Base-by-base conservation (phyloP, 1,140 invertebrate genomes). In the Paracyclopina nana region DNA sequence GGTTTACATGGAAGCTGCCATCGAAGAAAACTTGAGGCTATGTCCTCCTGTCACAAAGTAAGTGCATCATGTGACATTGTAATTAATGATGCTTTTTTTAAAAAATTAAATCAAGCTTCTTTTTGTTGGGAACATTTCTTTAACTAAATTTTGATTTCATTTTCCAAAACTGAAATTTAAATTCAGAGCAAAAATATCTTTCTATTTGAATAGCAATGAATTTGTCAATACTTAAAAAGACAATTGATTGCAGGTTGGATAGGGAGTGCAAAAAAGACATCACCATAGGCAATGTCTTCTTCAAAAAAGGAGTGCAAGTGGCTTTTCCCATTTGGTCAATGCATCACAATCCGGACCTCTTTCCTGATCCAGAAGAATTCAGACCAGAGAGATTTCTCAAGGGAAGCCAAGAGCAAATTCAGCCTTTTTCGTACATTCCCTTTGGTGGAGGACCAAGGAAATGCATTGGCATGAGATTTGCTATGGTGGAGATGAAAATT, bases 381-480 rank as follows among this genome's bases (percentile, higher is more conserved):
- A 72, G 92, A 67, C 88, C 90, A 0, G 86, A 94, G 54, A 79
- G 88, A 61, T 95, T 94, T 69, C 66, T 86, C 40, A 78, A 80
- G 0, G 86, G 91, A 62, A 77, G 75, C 16, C 25, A 31, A 5
- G 18, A 29, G 24, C 24, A 54, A 20, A 25, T 58, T 9, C 51
- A 52, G 74, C 74, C 43, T 72, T 77, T 45, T 74, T 75, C 60
- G 68, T 85, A 60, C 78, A 55, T 66, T 4, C 65, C 66, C n/a
- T 67, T 67, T 54, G 64, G 64, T n/a, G 64, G 63, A 79, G 82
- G 82, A 38, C 78, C 79, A 0, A 72, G 82, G 54, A 81, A 79
- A 63, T 84, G 80, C 59, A 79, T 84, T 24, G 82, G 54, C 24
- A 59, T 59, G 55, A 66, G 56, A 65, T 90, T 88, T 65, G 85